Conservation (phyloP, 2,113 vertebrate genomes). For the Motacilla tschutschensis region DNA sequence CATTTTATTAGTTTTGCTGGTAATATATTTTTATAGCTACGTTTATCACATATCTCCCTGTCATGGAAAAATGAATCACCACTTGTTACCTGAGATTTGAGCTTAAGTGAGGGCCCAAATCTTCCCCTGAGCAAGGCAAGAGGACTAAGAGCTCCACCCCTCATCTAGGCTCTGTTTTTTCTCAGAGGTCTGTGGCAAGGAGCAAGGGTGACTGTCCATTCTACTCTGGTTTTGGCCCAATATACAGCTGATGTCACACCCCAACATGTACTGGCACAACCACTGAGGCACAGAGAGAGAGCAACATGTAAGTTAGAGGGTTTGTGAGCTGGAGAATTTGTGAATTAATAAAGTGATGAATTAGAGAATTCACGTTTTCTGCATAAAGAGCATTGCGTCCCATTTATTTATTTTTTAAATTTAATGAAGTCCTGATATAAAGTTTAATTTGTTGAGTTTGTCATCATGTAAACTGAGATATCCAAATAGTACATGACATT, state of each 20-base stretch:
- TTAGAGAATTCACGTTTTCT: background rate
- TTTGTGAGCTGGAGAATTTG: background rate
- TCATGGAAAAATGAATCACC: background rate
- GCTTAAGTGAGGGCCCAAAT: background rate
- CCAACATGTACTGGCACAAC: background rate
- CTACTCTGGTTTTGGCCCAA: background rate
- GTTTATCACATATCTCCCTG: fast-evolving
- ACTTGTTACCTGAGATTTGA: background rate
- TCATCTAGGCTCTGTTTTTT: fast-evolving
- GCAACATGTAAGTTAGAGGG: background rate
- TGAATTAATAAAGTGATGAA: background rate
- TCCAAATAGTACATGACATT: background rate
- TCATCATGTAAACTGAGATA: background rate
- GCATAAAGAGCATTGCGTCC: background rate
- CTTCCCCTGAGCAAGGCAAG: fast-evolving
- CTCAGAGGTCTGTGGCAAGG: background rate
- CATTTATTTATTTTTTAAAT: background rate
- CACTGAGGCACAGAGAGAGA: fast-evolving
- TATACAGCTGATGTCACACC: background rate
- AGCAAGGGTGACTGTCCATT: background rate
- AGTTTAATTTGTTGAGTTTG: background rate
- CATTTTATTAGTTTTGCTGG: slow-evolving; percentile 13
- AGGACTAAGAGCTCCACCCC: background rate
- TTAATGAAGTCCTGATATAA: background rate
- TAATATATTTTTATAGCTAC: background rate